Percentiles rank a stretch among this genome's conserved stretches.
Evolutionary conservation across 2,113 vertebrate species (phyloP).

Genomic region (Micromys minutus): DNA sequence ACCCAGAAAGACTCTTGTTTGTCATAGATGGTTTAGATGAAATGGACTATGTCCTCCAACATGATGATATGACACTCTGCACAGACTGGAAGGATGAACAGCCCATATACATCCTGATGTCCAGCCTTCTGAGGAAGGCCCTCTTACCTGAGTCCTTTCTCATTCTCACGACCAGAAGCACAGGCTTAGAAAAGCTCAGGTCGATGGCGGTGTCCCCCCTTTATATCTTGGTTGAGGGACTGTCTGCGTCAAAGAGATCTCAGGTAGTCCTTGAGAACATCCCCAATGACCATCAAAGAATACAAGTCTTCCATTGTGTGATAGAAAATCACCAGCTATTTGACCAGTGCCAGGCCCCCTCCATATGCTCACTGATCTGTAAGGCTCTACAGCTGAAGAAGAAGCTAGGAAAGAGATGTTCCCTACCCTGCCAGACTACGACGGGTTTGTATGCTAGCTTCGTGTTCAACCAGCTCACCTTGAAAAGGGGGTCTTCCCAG

Average conservation of each 20-base stretch:
- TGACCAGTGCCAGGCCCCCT: neutral
- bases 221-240: conserved; percentile 52
- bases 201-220: neutral
- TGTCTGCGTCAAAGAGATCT: neutral
- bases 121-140: conserved; percentile 67
- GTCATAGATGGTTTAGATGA: conserved; percentile 73
- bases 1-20: conserved; percentile 67
- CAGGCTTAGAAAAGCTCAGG: neutral
- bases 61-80: rapidly evolving
- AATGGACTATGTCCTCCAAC: neutral
- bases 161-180: conserved; percentile 63
- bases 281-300: rapidly evolving
- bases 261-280: neutral
- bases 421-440: neutral
- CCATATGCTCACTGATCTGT: neutral
- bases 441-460: conserved; percentile 46
- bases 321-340: neutral
- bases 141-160: conserved; percentile 62
- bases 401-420: rapidly evolving
- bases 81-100: neutral
- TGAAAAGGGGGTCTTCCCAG: too few species aligned
- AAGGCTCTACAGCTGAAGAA: conserved; percentile 25
- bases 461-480: conserved; percentile 55
- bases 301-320: rapidly evolving
- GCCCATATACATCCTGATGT: neutral